These are phyloP conservation scores for Drosophila eohydei DNA, from an alignment of 2,888 invertebrate species.

Conservation along the genomic window DNA sequence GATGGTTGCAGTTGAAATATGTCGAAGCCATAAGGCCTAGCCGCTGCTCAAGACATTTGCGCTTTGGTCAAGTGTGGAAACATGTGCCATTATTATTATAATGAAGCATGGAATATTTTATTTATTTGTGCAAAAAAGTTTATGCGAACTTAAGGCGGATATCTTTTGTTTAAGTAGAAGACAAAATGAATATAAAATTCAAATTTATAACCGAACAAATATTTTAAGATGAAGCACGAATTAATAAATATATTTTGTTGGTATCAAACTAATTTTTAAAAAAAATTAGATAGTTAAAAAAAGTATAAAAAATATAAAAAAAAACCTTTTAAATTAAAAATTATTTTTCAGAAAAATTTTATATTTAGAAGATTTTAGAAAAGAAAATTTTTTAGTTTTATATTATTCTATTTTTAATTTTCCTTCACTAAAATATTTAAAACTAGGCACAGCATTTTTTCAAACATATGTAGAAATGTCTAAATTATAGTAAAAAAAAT, in stretches of 20 bases:
- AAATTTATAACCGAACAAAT: background rate
- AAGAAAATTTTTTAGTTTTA: too few species aligned
- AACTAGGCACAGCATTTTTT: too few species aligned
- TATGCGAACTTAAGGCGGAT: too few species aligned
- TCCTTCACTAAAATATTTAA: too few species aligned
- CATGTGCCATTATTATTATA: background rate
- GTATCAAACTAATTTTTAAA: background rate
- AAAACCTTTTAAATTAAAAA: too few species aligned
- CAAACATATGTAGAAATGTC: too few species aligned
- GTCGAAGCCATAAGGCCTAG: constrained; percentile 2
- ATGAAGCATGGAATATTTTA: background rate
- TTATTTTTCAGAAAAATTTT: too few species aligned
- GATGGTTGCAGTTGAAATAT: constrained; percentile 7
- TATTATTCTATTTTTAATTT: too few species aligned
- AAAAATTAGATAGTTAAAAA: background rate
- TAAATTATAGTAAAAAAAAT: too few species aligned
- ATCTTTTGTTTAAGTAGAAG: background rate
- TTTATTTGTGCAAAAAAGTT: background rate
- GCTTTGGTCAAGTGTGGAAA: constrained; percentile 11
- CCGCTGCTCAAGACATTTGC: background rate
- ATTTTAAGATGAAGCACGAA: background rate
- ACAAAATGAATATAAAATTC: background rate
- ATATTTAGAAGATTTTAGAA: too few species aligned
- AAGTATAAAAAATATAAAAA: too few species aligned
- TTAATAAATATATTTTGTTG: background rate